Evolutionary conservation across 2,888 invertebrate species (phyloP).

Genomic region (Melieria crassipennis): DNA sequence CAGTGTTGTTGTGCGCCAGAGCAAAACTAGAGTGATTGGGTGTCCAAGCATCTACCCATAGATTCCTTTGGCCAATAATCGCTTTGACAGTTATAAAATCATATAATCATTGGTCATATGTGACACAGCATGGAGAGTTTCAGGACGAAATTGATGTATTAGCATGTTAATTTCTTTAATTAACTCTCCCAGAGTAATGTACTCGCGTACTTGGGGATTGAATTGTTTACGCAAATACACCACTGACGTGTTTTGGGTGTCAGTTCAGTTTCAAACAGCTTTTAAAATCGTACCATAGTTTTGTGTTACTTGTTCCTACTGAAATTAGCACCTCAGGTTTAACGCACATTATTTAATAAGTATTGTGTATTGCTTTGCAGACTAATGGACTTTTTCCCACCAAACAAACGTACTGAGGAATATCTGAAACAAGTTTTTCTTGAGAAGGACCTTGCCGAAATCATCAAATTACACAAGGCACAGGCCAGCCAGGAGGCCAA

Average conservation of each 20-base stretch:
- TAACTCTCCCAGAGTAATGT: slow-evolving; percentile 57
- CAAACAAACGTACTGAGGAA: slow-evolving; percentile 92
- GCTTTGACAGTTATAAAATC: slow-evolving; percentile 18
- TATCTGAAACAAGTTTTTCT: slow-evolving; percentile 84
- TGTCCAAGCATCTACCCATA: slow-evolving; percentile 36
- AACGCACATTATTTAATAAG: background rate
- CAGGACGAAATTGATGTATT: slow-evolving; percentile 52
- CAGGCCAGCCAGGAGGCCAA: slow-evolving; percentile 87
- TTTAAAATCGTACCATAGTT: background rate
- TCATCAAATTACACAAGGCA: slow-evolving; percentile 83
- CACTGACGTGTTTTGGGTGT: slow-evolving; percentile 52
- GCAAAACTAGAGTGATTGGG: slow-evolving; percentile 34
- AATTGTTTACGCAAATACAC: slow-evolving; percentile 54
- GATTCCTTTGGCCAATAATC: slow-evolving; percentile 37
- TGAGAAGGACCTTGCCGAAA: slow-evolving; percentile 81
- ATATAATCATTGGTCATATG: too few species aligned
- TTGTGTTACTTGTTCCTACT: background rate
- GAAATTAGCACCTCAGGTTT: background rate
- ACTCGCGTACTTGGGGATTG: slow-evolving; percentile 44
- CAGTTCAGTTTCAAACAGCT: slow-evolving; percentile 52
- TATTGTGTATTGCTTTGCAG: slow-evolving; percentile 65
- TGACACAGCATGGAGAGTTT: slow-evolving; percentile 46
- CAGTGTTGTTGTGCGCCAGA: slow-evolving; percentile 29
- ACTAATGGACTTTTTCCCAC: slow-evolving; percentile 92
- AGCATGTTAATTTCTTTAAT: slow-evolving; percentile 58